Conservation (phyloP, 2,797 vertebrate genomes). For the Nothura maculosa region DNA sequence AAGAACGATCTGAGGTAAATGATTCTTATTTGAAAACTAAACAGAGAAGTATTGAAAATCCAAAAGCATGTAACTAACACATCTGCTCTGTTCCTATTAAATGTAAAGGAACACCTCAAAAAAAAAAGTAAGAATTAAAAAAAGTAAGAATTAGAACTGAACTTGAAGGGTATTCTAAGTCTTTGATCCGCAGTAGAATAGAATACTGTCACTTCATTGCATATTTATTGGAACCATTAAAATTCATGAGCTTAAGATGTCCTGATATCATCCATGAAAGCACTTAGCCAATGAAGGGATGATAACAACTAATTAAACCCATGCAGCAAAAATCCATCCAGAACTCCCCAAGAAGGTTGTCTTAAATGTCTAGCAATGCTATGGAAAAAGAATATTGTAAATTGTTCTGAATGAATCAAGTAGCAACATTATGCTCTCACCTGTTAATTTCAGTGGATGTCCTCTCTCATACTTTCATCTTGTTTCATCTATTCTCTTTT, state of each 20-base stretch:
- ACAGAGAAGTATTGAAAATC: background rate
- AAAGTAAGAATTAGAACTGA: background rate
- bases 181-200: slow-evolving; percentile 25
- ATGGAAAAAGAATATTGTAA: background rate
- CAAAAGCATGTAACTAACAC: background rate
- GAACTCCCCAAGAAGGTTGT: background rate
- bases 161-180: background rate
- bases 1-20: background rate
- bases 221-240: slow-evolving; percentile 34
- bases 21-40: background rate
- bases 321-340: background rate
- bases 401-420: background rate
- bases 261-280: background rate
- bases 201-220: background rate
- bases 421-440: background rate
- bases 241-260: slow-evolving; percentile 21
- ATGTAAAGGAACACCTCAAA: background rate
- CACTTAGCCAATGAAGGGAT: background rate
- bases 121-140: too few species aligned
- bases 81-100: background rate
- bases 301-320: slow-evolving; percentile 2
- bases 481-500: background rate
- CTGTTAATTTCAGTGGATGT: background rate
- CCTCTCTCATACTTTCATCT: slow-evolving; percentile 9
- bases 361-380: background rate